Base-by-base conservation (phyloP, 64 coral and sea anemone species). In the Stichodactyla helianthus region DNA sequence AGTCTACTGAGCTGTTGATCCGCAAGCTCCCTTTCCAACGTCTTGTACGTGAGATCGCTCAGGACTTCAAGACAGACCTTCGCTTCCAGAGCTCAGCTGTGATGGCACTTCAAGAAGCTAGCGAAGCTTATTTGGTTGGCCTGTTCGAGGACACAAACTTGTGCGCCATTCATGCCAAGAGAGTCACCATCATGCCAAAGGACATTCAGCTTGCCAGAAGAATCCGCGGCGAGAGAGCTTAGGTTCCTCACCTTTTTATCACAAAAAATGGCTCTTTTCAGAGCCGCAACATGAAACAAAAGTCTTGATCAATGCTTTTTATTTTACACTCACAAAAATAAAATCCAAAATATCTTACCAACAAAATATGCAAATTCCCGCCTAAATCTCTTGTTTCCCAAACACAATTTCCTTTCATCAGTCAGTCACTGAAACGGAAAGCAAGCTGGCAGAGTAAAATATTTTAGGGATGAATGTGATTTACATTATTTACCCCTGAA, bases 141-240 rank as follows among this genome's bases (percentile, higher is more conserved):
- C 85, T 94, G 16, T 94, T 94, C 88, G 93, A 94, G 51, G 93
- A 94, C 80, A 91, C 93, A 80, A 94, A 94, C 86, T 94, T 94
- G 93, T 94, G 93, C 68, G 93, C 93, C 56, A 94, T 94, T 64
- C 93, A 94, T 51, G 93, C 89, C 89, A 94, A 94, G 89, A 85
- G 93, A 5, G 93, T 91, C 50, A 91, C 93, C 81, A 91, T 94
- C 86, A 94, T 88, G 89, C 89, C 93, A 5, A 94, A 94, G 64
- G 93, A 94, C 67, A 94, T 94, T 15, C 93, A 94, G 85, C 89
- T 94, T 18, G 93, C 93, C 85, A 79, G 93, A 79, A 89, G 93
- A 87, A 94, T 94, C 81, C 93, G 93, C 26, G 83, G 83, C 17
- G 83, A 84, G 83, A 84, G 83, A 84, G 84, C 83, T 79, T 79